These are phyloP conservation scores for Callithrix jacchus DNA, from an alignment of 2,113 vertebrate genomes.

Conservation along the genomic window DNA sequence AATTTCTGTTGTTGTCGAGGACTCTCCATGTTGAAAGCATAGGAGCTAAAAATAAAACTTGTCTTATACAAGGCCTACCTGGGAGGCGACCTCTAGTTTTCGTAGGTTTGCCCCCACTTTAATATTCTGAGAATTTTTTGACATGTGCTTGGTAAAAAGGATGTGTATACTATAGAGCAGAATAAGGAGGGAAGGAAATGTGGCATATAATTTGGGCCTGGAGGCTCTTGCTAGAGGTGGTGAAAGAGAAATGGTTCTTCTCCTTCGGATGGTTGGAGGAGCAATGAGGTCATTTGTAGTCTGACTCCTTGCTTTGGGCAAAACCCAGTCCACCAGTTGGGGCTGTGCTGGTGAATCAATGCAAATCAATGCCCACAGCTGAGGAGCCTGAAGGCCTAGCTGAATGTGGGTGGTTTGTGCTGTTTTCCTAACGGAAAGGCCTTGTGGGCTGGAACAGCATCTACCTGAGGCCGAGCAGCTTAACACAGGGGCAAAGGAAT, in stretches of 20 bases:
- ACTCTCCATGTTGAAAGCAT: not conserved
- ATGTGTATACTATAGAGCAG: not conserved
- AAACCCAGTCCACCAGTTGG: not conserved
- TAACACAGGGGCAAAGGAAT: not conserved
- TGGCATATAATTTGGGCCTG: not conserved
- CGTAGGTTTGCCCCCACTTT: not conserved
- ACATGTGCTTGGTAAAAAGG: not conserved
- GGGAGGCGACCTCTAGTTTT: not conserved
- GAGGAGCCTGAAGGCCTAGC: not conserved
- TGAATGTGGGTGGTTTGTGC: not conserved
- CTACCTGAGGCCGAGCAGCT: not conserved
- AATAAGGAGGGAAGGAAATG: not conserved
- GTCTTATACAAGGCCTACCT: not conserved
- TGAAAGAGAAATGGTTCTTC: not conserved
- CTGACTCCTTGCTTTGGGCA: conserved; percentile 27
- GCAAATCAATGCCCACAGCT: not conserved
- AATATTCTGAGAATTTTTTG: not conserved
- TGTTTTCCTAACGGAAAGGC: not conserved
- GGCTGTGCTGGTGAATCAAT: not conserved
- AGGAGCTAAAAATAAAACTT: not conserved
- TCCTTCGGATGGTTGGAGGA: not conserved
- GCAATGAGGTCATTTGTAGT: not conserved
- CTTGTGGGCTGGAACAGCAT: not conserved
- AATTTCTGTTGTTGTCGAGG: conserved; percentile 1
- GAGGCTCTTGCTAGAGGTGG: not conserved